Evolutionary conservation across 2,888 invertebrate genomes (phyloP).

Genomic region (Iselma pallidipennis): DNA sequence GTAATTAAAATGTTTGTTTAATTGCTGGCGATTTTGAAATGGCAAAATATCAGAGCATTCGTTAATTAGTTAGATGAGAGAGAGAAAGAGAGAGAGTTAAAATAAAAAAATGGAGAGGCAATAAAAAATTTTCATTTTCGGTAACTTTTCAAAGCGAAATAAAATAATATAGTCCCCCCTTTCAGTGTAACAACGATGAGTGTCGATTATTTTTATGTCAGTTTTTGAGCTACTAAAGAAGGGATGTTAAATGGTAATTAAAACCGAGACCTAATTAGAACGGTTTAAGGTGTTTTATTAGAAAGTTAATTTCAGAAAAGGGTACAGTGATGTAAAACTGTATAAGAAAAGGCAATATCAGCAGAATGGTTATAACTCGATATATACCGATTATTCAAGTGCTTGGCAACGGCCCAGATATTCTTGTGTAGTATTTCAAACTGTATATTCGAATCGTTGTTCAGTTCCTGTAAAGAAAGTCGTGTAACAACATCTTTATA

Average conservation of each 20-base stretch:
- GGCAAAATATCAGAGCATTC: slow-evolving; percentile 15
- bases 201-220: neutral
- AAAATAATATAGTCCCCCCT: neutral
- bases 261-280: neutral
- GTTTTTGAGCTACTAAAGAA: too few relatives aligned
- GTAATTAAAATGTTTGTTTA: slow-evolving; percentile 37
- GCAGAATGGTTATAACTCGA: slow-evolving; percentile 26
- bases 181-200: neutral
- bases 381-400: slow-evolving; percentile 23
- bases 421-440: neutral
- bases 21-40: slow-evolving; percentile 25
- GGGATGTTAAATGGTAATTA: neutral
- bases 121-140: neutral
- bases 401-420: slow-evolving; percentile 24
- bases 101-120: too few relatives aligned
- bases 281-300: neutral
- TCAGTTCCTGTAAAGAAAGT: neutral
- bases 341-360: slow-evolving; percentile 21
- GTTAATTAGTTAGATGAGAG: slow-evolving; percentile 11
- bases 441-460: neutral
- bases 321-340: slow-evolving; percentile 4
- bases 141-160: neutral
- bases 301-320: slow-evolving; percentile 18
- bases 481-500: neutral
- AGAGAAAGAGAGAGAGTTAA: too few relatives aligned